Conservation (phyloP, 2,888 invertebrate species). For the Mellilla xanthometata region DNA sequence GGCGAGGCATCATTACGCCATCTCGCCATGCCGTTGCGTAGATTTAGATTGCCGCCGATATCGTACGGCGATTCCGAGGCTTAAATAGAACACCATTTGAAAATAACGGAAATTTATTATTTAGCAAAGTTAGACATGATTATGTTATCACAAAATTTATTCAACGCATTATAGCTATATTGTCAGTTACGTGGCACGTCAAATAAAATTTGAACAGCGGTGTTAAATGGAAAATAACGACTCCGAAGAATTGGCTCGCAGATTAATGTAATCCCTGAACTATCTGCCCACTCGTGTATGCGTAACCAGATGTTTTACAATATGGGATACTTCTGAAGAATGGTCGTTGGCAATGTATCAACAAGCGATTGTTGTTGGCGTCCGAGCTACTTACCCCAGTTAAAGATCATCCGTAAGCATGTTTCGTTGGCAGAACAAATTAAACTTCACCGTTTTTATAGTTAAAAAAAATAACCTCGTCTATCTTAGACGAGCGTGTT, state of each 20-base stretch:
- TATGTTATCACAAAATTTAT: too few species aligned
- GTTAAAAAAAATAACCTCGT: constrained; percentile 14
- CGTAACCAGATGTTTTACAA: constrained; percentile 29
- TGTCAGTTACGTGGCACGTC: constrained; percentile 8
- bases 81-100: constrained; percentile 1
- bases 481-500: constrained; percentile 5
- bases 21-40: constrained; percentile 37
- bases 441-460: constrained; percentile 6
- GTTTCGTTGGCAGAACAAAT: constrained; percentile 15
- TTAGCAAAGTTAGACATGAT: too few species aligned
- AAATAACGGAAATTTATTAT: too few species aligned
- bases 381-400: constrained; percentile 21
- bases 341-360: constrained; percentile 32
- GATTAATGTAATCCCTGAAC: constrained; percentile 27
- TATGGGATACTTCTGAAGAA: constrained; percentile 31
- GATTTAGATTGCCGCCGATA: constrained; percentile 47
- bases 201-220: constrained; percentile 5
- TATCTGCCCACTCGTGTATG: constrained; percentile 22
- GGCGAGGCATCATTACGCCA: constrained; percentile 52
- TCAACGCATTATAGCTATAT: not conserved
- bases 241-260: constrained; percentile 37
- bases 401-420: constrained; percentile 20
- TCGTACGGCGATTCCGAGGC: constrained; percentile 1
- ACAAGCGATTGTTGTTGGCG: constrained; percentile 27
- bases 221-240: constrained; percentile 6